phyloP scores from a whole-genome alignment of 2,113 vertebrate species.

The Benthochromis sp. region DNA sequence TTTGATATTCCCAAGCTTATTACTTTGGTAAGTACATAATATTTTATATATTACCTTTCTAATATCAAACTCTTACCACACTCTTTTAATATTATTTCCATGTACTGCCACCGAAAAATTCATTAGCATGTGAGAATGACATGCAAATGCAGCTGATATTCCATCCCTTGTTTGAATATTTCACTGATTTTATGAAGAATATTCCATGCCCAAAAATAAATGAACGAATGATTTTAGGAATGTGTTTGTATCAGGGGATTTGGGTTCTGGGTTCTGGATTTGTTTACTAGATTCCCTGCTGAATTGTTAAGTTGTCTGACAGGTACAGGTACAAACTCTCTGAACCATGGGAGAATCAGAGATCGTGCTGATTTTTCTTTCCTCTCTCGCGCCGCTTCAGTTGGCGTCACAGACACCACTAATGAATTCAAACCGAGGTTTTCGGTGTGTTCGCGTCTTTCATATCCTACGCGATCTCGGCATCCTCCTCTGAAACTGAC shows the following conservation, averaged over 20 bases:
- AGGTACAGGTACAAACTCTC: constrained; percentile 38
- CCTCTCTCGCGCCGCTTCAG: background rate
- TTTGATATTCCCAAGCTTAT: background rate
- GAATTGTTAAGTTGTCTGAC: constrained; percentile 30
- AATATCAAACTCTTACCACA: background rate
- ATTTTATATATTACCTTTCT: background rate
- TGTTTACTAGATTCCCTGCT: constrained; percentile 11
- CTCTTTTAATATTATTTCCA: background rate
- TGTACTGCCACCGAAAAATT: background rate
- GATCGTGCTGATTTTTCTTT: background rate
- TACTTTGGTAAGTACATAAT: background rate
- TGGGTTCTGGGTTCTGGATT: background rate
- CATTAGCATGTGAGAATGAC: background rate
- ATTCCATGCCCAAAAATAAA: background rate
- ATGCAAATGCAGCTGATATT: background rate
- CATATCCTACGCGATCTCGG: background rate
- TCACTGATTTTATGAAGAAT: background rate
- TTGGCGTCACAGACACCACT: background rate
- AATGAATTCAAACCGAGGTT: constrained; percentile 39
- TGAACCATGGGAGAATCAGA: constrained; percentile 16
- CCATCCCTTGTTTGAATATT: background rate
- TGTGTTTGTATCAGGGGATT: background rate
- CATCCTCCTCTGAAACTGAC: constrained; percentile 6
- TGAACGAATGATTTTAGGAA: background rate
- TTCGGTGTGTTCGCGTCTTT: background rate